Percentiles rank a stretch among this genome's conserved stretches.
These are phyloP conservation scores for Rynchops niger DNA, from an alignment of 2,113 vertebrate genomes.

Conservation along the genomic window DNA sequence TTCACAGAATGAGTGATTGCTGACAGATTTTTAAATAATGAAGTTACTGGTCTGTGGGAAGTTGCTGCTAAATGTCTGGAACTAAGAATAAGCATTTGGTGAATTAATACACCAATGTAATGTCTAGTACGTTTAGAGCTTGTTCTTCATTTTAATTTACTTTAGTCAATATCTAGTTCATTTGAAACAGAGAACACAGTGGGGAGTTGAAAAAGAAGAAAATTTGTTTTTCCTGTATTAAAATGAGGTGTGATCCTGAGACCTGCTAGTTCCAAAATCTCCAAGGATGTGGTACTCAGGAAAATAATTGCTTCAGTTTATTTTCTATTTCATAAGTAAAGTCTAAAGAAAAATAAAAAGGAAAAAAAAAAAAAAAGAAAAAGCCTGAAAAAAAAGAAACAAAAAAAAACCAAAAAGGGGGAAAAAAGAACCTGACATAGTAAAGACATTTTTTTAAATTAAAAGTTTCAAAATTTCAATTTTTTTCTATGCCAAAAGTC, in stretches of 20 bases:
- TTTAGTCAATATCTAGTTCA: neutral
- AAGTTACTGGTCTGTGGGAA: neutral
- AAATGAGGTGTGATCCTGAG: conserved; percentile 8
- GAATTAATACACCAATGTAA: neutral
- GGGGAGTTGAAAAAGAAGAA: neutral
- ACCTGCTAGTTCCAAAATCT: neutral
- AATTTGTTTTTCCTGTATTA: neutral
- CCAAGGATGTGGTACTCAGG: neutral
- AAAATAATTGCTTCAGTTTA: neutral
- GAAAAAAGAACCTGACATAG: neutral
- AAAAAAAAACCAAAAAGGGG: too few relatives aligned
- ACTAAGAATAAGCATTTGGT: neutral
- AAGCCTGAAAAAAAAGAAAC: neutral
- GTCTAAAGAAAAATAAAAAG: neutral
- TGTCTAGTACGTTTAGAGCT: neutral
- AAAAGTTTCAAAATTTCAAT: neutral
- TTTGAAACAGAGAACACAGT: neutral
- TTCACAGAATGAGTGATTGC: neutral
- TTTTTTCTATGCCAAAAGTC: neutral
- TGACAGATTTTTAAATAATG: neutral
- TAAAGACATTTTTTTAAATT: neutral
- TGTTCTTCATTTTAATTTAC: neutral
- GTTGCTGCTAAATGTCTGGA: neutral
- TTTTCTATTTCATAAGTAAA: neutral
- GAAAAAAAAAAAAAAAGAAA: too few relatives aligned